Percentiles rank a stretch among this genome's conserved stretches.
These are phyloP conservation scores for Eudemis profundana DNA, from an alignment of 2,888 invertebrate genomes.

Conservation along the genomic window DNA sequence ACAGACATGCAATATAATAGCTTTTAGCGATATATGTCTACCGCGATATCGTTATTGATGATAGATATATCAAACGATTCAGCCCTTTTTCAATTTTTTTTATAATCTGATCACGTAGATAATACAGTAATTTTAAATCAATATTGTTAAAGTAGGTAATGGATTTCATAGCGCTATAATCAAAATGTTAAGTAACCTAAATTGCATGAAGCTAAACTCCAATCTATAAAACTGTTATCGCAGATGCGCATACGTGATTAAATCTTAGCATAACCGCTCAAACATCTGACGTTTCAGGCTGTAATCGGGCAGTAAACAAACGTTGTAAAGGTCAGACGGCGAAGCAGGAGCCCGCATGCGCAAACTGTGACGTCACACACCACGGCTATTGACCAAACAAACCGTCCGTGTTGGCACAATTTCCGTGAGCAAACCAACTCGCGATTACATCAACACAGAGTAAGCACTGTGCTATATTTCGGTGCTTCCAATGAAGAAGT, in stretches of 20 bases:
- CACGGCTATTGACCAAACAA: conserved; percentile 41
- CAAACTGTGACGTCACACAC: conserved; percentile 37
- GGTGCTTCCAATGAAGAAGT: neutral
- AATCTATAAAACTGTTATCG: neutral
- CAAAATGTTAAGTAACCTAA: no score
- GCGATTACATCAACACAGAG: conserved; percentile 11
- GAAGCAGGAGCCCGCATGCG: conserved; percentile 32
- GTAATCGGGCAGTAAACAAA: conserved; percentile 24
- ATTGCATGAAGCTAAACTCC: neutral
- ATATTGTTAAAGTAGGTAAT: no score
- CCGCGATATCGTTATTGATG: no score
- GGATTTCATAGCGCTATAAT: no score
- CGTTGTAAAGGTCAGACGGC: conserved; percentile 38
- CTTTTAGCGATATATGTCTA: no score
- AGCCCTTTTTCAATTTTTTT: no score
- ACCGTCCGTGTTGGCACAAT: conserved; percentile 8
- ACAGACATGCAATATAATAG: no score
- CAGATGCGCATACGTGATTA: conserved; percentile 9
- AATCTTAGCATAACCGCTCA: conserved; percentile 23
- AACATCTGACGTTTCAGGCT: conserved; percentile 34
- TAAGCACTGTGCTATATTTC: conserved; percentile 6
- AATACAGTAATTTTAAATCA: no score
- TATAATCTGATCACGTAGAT: no score
- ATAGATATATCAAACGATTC: no score
- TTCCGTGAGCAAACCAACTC: conserved; percentile 6